A percentile compares a stretch with the other conserved stretches of the same genome.
These are phyloP conservation scores for Erannis defoliaria DNA, from an alignment of 2,888 invertebrate species.

Conservation along the genomic window DNA sequence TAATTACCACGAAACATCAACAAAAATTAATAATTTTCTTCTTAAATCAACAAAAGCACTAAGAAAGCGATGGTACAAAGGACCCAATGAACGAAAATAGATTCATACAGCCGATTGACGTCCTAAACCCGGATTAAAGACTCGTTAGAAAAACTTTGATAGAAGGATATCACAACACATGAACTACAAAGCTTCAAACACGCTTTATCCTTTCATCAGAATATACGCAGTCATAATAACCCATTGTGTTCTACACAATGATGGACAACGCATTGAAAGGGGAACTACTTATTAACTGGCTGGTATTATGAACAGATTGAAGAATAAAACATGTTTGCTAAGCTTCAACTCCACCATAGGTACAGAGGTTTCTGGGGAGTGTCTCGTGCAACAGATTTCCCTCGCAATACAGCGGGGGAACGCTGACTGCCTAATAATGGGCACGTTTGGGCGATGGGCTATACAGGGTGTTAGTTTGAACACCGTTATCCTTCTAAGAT, in stretches of 20 bases:
- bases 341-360: background rate
- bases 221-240: slow-evolving; percentile 46
- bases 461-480: too few relatives aligned
- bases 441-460: too few relatives aligned
- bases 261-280: slow-evolving; percentile 31
- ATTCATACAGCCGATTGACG: slow-evolving; percentile 11
- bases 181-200: slow-evolving; percentile 30
- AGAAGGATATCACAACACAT: slow-evolving; percentile 8
- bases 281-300: slow-evolving; percentile 17
- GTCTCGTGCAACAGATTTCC: too few relatives aligned
- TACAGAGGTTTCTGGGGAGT: too few relatives aligned
- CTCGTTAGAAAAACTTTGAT: slow-evolving; percentile 31
- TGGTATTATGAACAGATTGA: slow-evolving; percentile 11
- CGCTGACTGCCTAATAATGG: too few relatives aligned
- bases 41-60: background rate
- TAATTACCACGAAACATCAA: too few relatives aligned
- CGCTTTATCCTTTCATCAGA: slow-evolving; percentile 31
- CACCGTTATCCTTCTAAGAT: too few relatives aligned
- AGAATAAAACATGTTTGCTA: slow-evolving; percentile 19
- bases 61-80: background rate
- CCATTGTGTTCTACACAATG: slow-evolving; percentile 40
- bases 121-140: slow-evolving; percentile 18
- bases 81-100: background rate
- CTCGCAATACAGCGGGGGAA: too few relatives aligned
- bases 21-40: background rate